Evolutionary conservation across 2,797 vertebrate species (phyloP).

Genomic region (Phoeniculus purpureus): DNA sequence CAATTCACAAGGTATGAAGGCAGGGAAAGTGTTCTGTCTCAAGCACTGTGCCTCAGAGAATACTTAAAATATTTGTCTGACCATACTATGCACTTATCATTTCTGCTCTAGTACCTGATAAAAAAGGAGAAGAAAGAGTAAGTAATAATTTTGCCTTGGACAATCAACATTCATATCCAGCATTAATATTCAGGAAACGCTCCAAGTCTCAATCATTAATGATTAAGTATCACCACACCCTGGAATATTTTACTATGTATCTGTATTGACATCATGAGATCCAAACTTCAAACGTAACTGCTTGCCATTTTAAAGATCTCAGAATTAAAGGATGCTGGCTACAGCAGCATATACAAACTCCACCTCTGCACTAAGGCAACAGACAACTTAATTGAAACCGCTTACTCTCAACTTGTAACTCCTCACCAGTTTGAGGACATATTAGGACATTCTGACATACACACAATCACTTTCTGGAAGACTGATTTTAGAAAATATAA

Average conservation of each 20-base stretch:
- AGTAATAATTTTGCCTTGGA: conserved; percentile 20
- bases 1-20: neutral
- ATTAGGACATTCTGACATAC: neutral
- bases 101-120: neutral
- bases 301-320: neutral
- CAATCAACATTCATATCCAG: conserved; percentile 39
- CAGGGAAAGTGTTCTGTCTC: neutral
- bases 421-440: neutral
- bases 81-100: neutral
- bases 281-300: conserved; percentile 46
- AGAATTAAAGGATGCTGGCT: neutral
- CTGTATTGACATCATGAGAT: conserved; percentile 57
- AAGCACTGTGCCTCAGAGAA: neutral
- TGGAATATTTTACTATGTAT: conserved; percentile 56
- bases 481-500: neutral
- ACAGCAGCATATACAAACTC: neutral
- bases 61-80: neutral
- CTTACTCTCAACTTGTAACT: neutral
- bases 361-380: neutral
- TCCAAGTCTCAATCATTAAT: conserved; percentile 64
- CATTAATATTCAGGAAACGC: conserved; percentile 66
- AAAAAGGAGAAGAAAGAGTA: neutral
- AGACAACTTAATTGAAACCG: neutral
- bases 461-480: neutral
- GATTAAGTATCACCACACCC: conserved; percentile 56